Base-by-base conservation (phyloP, 1,140 invertebrate species). In the Drosophila auraria region DNA sequence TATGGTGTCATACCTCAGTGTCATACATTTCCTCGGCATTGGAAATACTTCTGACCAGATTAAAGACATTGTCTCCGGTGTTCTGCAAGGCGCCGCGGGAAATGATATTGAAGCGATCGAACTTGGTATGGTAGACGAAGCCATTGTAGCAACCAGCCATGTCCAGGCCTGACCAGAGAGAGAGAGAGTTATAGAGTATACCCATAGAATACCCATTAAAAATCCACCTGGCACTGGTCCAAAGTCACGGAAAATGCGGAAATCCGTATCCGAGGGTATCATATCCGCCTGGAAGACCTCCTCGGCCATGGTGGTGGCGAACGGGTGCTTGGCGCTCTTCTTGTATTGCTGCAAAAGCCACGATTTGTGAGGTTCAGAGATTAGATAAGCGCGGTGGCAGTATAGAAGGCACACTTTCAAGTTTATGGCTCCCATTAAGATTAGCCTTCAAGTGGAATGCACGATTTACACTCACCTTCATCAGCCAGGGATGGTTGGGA, bases 111-210 rank as follows among this genome's bases (percentile, higher is more conserved):
- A 96, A 95, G 17, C 94, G 94, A 93, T 98, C 97, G 93, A 96
- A 97, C 83, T 95, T 95, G 11, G 97, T 98, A 86, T 98, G 97
- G 84, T 98, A 98, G 0, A 98, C 96, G 92, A 97, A 98, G 17
- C 98, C 98, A 94, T 99, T 98, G 23, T 96, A 95, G 61, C 96
- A 96, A 95, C 97, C 98, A n/a, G 98, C 98, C 94, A 99, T 97
- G 94, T 99, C 98, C 69, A 99, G 93, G 69, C 83, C 83, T 87
- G 11, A 20, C 14, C n/a, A 11, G 33, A 2, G 36, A 2, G 2
- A 17, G 20, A 12, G 25, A 17, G 27, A 44, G 1, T 14, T 97
- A 9, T 57, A 15, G 40, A 97, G 20, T 14, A 7, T 6, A 2
- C 15, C 97, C 83, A 61, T 93, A 93, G 14, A 2, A 5, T 20